Base-by-base conservation (phyloP, 2,888 invertebrate species). In the Eupithecia centaureata region DNA sequence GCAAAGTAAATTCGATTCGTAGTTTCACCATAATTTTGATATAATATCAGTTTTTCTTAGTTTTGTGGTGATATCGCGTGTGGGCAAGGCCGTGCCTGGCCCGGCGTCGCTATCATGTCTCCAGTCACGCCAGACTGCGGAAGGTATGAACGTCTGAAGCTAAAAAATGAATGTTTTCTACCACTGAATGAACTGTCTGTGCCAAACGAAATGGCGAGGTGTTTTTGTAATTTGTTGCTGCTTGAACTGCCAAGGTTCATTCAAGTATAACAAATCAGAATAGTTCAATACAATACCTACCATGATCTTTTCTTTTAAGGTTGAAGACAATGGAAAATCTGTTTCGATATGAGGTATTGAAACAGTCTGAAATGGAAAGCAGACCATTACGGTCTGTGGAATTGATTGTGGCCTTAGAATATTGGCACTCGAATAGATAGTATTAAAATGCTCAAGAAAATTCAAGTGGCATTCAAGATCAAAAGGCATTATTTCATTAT, bases 11-110 rank as follows among this genome's bases (percentile, higher is more conserved):
- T 27, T 38, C 69, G 71, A 73, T 73, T 73, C 73, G 66, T 65
- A 72, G 71, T 70, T 72, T 62, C 72, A 73, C 72, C 61, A 77
- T 77, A 77, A 79, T 78, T 79, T 81, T 77, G 74, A 72, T 76
- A 77, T 77, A 70, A 77, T 80, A 78, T 81, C 79, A 80, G 76
- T 76, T 74, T 82, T 84, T 82, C 85, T 83, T 76, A 80, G 82
- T 83, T 84, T 80, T 79, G 79, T 76, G 78, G 79, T 79, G 81
- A 82, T 81, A 84, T 92, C 88, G 92, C 91, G 92, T 91, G 92
- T 75, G 82, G 83, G 82, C 77, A 78, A 76, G 76, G 77, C 83
- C 84, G 91, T 90, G 85, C 90, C 91, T 83, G 89, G 87, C 78
- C 77, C 80, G 82, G 80, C 82, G 79, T 78, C 81, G 84, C 86